Base-by-base conservation (phyloP, 2,797 vertebrate genomes). In the Oreortyx pictus region DNA sequence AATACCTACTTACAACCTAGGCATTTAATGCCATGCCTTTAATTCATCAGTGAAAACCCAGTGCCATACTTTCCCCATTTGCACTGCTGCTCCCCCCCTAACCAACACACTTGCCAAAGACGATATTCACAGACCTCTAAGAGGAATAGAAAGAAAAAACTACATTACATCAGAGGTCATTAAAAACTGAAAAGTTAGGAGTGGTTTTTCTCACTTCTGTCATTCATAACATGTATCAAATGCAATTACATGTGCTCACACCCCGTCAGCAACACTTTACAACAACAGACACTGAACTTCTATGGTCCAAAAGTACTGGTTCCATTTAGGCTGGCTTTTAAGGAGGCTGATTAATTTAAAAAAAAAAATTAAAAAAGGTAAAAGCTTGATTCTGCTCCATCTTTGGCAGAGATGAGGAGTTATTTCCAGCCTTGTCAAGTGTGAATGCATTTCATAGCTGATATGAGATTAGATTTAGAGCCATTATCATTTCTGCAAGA, bases 161-260 rank as follows among this genome's bases (percentile, higher is more conserved):
- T 46, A 23, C 76, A 81, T 96, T 96, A 86, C 76, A 92, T 92
- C 84, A 96, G 82, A 89, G 31, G 60, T 67, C 65, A 84, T 96
- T 96, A 97, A 97, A 95, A 86, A 92, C 19, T 66, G 43, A 91
- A 95, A 94, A 84, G 27, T 64, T 73, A 89, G 71, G 57, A 91
- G 68, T 88, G 49, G 1, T 57, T 90, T 95, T 97, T 95, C 90
- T 95, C 92, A 87, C 87, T 91, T 93, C 75, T 88, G 44, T 90
- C 84, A 66, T 85, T 88, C 39, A 41, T 81, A 70, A 47, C 67
- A 13, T 20, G n/a, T 49, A 78, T 77, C 70, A 90, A 88, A 88
- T 59, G 67, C 33, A 81, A 59, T 83, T 25, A 59, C 31, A 14
- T 76, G 44, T 78, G 62, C 50, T 31, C 62, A 52, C 64, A 41